Evolutionary conservation across 35 echinoderm and acorn worm genomes (phyloP).

Genomic region (Ophiothrix spiculata): DNA sequence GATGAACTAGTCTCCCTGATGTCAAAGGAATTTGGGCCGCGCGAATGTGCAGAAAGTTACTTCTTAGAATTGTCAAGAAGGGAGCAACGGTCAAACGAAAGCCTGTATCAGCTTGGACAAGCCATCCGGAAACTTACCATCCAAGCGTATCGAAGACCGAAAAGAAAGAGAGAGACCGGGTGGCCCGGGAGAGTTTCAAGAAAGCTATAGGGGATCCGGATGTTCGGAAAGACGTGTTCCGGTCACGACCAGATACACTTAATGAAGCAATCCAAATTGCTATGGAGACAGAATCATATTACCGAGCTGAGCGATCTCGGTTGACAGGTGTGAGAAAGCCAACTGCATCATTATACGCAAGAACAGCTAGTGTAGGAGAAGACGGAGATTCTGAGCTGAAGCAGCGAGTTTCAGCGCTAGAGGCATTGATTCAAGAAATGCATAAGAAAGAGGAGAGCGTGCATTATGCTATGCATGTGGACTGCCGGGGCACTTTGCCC

Average conservation of each 20-base stretch:
- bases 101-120: conserved; percentile 38
- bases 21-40: no score
- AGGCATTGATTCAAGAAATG: no score
- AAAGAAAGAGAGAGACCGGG: conserved; percentile 26
- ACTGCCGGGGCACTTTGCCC: no score
- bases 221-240: conserved; percentile 26
- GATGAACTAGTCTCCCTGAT: no score
- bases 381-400: no score
- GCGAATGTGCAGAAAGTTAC: no score
- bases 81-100: conserved; percentile 31
- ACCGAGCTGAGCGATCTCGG: not conserved
- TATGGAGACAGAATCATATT: no score
- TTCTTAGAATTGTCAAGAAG: no score
- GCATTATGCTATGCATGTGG: no score
- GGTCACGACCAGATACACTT: conserved; percentile 29
- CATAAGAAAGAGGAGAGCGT: not conserved
- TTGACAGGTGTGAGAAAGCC: no score
- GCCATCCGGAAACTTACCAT: conserved; percentile 27
- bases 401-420: no score
- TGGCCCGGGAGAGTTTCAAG: conserved; percentile 39
- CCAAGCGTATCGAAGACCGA: conserved; percentile 33
- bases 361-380: not conserved
- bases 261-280: conserved; percentile 46
- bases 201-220: conserved; percentile 16
- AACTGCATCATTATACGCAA: no score